phyloP scores from a whole-genome alignment of 2,113 vertebrate species.

The Toxotes jaculatrix region DNA sequence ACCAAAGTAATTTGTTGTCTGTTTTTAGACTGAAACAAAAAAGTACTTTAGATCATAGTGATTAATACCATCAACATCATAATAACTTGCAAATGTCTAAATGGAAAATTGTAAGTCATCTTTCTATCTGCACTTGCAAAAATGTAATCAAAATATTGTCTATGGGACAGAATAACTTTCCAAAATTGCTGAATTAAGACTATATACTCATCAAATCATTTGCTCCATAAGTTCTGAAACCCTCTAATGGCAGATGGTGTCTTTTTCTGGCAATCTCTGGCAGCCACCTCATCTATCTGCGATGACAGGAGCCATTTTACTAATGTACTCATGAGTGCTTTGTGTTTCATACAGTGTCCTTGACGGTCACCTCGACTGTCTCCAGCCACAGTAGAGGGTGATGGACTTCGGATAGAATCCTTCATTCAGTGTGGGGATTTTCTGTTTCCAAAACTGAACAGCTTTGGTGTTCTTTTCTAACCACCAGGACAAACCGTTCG shows the following conservation, averaged over 20 bases:
- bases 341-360: constrained; percentile 66
- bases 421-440: neutral
- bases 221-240: constrained; percentile 32
- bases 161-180: neutral
- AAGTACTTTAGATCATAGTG: neutral
- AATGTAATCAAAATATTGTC: constrained; percentile 14
- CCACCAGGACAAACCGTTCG: neutral
- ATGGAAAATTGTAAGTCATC: neutral
- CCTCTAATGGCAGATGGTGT: constrained; percentile 67
- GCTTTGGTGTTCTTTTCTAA: neutral
- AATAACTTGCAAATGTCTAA: neutral
- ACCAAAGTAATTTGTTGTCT: no score
- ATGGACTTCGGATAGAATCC: constrained; percentile 16
- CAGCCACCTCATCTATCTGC: constrained; percentile 70
- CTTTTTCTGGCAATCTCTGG: constrained; percentile 56
- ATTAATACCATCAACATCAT: constrained; percentile 1
- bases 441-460: constrained; percentile 7
- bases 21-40: neutral
- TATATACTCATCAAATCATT: constrained; percentile 40
- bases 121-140: constrained; percentile 17
- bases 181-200: constrained; percentile 55
- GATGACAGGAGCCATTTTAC: constrained; percentile 73
- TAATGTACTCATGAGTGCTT: constrained; percentile 72
- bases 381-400: constrained; percentile 26
- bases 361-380: constrained; percentile 61